Conservation (phyloP, 2,113 vertebrate genomes). For the Cynopterus brachyotis region DNA sequence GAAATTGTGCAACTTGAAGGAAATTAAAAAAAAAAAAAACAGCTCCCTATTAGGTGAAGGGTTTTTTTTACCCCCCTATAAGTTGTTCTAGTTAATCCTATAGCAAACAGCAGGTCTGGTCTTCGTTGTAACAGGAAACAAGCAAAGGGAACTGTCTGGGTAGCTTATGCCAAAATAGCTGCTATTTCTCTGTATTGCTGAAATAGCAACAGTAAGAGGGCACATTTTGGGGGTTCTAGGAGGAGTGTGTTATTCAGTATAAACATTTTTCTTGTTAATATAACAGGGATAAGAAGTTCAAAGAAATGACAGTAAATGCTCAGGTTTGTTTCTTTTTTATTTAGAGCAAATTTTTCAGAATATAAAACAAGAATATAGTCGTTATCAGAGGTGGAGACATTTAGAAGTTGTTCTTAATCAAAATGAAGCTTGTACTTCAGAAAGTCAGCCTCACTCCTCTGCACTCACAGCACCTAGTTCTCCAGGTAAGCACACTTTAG, state of each 20-base stretch:
- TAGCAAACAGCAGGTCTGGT: neutral
- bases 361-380: slow-evolving; percentile 94
- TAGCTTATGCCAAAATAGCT: slow-evolving; percentile 31
- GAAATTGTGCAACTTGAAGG: slow-evolving; percentile 26
- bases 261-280: slow-evolving; percentile 14
- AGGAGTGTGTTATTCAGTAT: neutral
- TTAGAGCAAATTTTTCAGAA: slow-evolving; percentile 96
- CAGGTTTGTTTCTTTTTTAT: slow-evolving; percentile 53
- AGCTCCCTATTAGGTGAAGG: neutral
- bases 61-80: neutral
- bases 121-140: neutral
- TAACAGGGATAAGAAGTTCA: neutral
- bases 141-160: neutral
- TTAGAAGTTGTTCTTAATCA: slow-evolving; percentile 93
- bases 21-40: neutral
- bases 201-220: neutral
- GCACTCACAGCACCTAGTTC: slow-evolving; percentile 89
- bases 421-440: slow-evolving; percentile 87
- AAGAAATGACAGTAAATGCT: slow-evolving; percentile 48
- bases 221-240: neutral
- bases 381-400: slow-evolving; percentile 93
- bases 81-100: neutral
- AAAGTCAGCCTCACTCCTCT: slow-evolving; percentile 86
- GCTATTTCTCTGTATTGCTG: neutral
- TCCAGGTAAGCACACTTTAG: slow-evolving; percentile 84